Conservation (phyloP, 2,888 invertebrate species). For the Leptinotarsa juncta region DNA sequence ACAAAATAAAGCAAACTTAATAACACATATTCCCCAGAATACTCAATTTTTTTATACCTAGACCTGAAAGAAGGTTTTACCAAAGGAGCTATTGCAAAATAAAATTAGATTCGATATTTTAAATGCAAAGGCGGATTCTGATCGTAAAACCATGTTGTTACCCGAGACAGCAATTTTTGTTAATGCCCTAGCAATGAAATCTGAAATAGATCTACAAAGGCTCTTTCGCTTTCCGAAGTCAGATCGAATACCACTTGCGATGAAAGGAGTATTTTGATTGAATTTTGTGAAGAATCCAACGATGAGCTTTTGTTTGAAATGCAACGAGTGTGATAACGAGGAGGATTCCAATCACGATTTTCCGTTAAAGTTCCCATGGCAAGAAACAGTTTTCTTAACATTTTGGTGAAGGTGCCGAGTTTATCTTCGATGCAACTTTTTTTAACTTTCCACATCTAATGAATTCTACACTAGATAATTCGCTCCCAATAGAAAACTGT, state of each 20-base stretch:
- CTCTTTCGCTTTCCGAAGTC: background rate
- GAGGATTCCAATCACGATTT: background rate
- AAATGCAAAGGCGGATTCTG: slow-evolving; percentile 23
- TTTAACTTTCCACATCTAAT: too few species aligned
- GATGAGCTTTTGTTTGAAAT: slow-evolving; percentile 15
- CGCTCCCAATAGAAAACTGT: too few species aligned
- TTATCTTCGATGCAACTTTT: too few species aligned
- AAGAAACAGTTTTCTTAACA: too few species aligned
- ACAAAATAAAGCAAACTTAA: too few species aligned
- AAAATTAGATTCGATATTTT: background rate
- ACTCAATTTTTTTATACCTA: too few species aligned
- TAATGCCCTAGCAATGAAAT: slow-evolving; percentile 2
- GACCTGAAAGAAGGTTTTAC: too few species aligned
- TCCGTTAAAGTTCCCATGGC: background rate
- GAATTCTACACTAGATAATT: too few species aligned
- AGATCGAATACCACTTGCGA: slow-evolving; percentile 11
- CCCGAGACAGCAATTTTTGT: slow-evolving; percentile 6
- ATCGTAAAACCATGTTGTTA: slow-evolving; percentile 5
- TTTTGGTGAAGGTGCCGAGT: background rate
- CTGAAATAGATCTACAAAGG: background rate
- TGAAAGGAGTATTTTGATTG: slow-evolving; percentile 25
- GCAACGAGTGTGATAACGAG: slow-evolving; percentile 4
- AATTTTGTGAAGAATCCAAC: slow-evolving; percentile 7
- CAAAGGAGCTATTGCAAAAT: too few species aligned
- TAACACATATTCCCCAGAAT: too few species aligned